These are phyloP conservation scores for Frieseomelitta varia DNA, from an alignment of 1,140 invertebrate genomes.

Conservation along the genomic window DNA sequence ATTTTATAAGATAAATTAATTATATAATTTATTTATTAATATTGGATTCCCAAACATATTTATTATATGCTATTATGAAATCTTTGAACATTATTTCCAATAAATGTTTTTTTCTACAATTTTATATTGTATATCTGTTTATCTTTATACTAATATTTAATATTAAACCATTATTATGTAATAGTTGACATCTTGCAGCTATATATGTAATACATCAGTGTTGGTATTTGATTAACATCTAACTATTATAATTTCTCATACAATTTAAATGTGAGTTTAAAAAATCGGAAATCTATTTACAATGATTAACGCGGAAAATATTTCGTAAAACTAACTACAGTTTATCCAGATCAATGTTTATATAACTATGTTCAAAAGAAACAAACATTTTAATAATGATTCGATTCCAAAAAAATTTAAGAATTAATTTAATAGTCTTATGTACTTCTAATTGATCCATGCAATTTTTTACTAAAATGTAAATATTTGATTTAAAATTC, in stretches of 20 bases:
- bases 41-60: not conserved
- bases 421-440: not conserved
- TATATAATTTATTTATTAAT: not conserved
- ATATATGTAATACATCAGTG: not conserved
- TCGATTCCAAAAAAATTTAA: not conserved
- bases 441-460: not conserved
- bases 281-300: slow-evolving; percentile 5
- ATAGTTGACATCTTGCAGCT: not conserved
- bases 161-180: not conserved
- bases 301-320: slow-evolving; percentile 17
- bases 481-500: no score
- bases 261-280: not conserved
- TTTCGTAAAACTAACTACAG: not conserved
- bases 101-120: not conserved
- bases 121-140: not conserved
- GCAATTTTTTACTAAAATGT: not conserved
- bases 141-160: not conserved
- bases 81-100: not conserved
- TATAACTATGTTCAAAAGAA: not conserved
- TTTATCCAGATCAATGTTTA: not conserved
- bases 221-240: not conserved
- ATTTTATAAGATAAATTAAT: not conserved
- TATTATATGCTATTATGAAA: not conserved
- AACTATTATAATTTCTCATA: not conserved
- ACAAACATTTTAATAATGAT: not conserved